These are phyloP conservation scores for Synergus itoensis DNA, from an alignment of 2,888 invertebrate genomes.

Conservation along the genomic window DNA sequence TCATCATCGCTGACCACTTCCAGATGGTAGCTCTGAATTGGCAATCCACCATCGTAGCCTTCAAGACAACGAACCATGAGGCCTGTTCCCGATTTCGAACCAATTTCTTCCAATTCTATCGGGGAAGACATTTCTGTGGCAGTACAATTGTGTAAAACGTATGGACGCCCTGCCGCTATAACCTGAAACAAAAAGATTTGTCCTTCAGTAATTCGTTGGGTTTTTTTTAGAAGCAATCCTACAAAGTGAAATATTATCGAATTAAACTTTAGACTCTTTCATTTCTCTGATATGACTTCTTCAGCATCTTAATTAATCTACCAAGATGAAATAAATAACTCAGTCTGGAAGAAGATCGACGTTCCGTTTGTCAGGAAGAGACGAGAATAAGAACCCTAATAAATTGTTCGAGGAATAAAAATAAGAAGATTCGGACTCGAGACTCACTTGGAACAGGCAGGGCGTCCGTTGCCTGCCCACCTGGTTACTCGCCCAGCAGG, in stretches of 20 bases:
- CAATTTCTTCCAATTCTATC: conserved; percentile 65
- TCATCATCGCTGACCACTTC: conserved; percentile 72
- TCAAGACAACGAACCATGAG: conserved; percentile 92
- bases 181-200: conserved; percentile 62
- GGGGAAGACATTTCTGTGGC: conserved; percentile 88
- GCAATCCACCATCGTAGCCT: conserved; percentile 92
- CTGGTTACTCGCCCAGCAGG: conserved; percentile 91
- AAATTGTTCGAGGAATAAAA: conserved; percentile 41
- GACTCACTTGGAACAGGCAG: conserved; percentile 88
- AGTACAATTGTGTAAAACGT: conserved; percentile 92
- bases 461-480: conserved; percentile 91
- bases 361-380: conserved; percentile 31
- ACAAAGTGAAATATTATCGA: not conserved
- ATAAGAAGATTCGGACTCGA: conserved; percentile 37
- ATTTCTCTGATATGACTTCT: conserved; percentile 1
- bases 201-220: not conserved
- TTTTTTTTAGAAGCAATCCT: not conserved
- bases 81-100: conserved; percentile 82
- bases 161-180: conserved; percentile 83
- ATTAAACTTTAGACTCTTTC: not conserved
- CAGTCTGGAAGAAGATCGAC: conserved; percentile 24
- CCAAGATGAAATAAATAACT: conserved; percentile 32
- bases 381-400: conserved; percentile 17
- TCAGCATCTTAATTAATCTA: conserved; percentile 36
- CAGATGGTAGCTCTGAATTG: conserved; percentile 76